Percentiles rank a stretch among this genome's conserved stretches.
Evolutionary conservation across 2,113 vertebrate species (phyloP).

Genomic region (Beaufortia kweichowensis): DNA sequence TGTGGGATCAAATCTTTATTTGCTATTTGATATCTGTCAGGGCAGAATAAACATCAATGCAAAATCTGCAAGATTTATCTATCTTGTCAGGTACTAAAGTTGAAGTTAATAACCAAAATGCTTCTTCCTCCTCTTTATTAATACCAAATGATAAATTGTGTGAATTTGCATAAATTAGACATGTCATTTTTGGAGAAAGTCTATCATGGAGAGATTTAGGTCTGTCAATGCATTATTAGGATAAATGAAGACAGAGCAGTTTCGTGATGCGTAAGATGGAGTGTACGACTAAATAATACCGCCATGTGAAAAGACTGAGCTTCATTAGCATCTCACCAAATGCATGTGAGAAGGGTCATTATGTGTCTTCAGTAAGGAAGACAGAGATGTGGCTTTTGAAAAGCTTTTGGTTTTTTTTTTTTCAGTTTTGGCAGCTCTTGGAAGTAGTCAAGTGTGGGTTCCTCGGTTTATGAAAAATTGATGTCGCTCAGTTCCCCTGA

Average conservation of each 20-base stretch:
- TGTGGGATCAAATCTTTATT: neutral
- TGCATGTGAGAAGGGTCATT: neutral
- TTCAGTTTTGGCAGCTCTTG: neutral
- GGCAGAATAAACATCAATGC: neutral
- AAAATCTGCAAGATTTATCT: neutral
- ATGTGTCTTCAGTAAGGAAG: conserved; percentile 19
- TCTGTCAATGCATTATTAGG: neutral
- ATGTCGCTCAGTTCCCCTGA: conserved; percentile 43
- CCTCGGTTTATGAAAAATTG: conserved; percentile 49
- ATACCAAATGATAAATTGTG: neutral
- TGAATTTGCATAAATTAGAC: neutral
- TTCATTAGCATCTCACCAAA: neutral
- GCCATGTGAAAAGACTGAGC: neutral
- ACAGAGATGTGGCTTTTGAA: neutral
- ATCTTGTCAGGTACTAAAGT: neutral
- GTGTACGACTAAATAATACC: neutral
- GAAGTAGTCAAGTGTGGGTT: conserved; percentile 37
- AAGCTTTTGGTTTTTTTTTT: conserved; percentile 19
- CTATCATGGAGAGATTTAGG: neutral
- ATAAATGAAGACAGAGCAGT: conserved; percentile 2
- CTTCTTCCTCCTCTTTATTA: neutral
- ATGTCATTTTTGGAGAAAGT: neutral
- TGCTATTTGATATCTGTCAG: neutral
- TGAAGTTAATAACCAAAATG: neutral
- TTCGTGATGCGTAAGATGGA: neutral